A percentile compares a stretch with the other conserved stretches of the same genome.
phyloP scores from a whole-genome alignment of 2,797 vertebrate species.

The Oophaga sylvatica region DNA sequence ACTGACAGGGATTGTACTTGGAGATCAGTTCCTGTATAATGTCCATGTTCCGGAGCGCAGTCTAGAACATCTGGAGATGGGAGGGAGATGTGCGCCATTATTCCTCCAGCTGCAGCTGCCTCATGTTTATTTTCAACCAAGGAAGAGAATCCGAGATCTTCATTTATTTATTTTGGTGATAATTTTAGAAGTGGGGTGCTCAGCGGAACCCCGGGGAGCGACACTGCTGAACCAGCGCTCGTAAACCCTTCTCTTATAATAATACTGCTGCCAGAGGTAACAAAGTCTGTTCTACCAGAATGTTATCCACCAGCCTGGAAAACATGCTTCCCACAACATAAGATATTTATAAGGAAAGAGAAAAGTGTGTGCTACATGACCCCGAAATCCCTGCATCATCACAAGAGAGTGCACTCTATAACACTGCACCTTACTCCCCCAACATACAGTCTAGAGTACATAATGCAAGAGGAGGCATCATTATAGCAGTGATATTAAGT shows the following conservation, averaged over 20 bases:
- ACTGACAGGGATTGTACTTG: neutral
- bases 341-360: neutral
- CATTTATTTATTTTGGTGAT: conserved; percentile 29
- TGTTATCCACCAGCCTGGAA: no score
- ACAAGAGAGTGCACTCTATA: neutral
- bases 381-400: neutral
- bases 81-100: neutral
- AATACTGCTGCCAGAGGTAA: conserved; percentile 11
- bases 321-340: neutral
- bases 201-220: neutral
- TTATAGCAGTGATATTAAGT: conserved; percentile 7
- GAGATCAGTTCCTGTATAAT: neutral
- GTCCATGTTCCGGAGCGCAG: neutral
- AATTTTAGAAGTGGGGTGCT: conserved; percentile 16
- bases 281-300: neutral
- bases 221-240: conserved; percentile 29
- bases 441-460: no score
- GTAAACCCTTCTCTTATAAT: neutral
- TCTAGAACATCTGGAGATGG: conserved; percentile 21
- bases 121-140: conserved; percentile 20
- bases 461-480: neutral
- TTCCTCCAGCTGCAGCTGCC: conserved; percentile 29
- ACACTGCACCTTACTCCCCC: neutral
- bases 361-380: neutral
- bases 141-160: conserved; percentile 1